Base-by-base conservation (phyloP, 1,140 invertebrate genomes). In the Cyclina sinensis region DNA sequence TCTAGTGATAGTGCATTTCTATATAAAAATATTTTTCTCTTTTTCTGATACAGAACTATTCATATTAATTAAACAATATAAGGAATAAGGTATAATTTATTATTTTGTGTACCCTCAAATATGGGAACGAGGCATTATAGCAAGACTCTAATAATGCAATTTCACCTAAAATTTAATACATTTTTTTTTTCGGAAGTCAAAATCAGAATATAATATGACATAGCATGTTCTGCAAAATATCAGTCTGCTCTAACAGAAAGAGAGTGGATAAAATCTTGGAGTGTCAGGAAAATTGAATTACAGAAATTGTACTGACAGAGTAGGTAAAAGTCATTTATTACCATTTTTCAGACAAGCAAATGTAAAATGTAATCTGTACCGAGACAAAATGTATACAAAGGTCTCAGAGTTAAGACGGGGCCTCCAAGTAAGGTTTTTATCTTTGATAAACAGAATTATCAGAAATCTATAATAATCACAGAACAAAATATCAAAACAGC, bases 301-400 rank as follows among this genome's bases (percentile, higher is more conserved):
- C 74, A 78, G 54, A 78, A 78, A 78, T 54, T 78, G 46, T 78
- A 51, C 35, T 78, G 74, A 78, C 74, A 78, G 48, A 57, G 16
- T 54, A 32, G 54, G 74, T 30, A 78, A 35, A 78, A 78, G 74
- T 78, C 74, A 78, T 78, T 78, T 78, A 78, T 78, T 51, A 78
- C 46, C 12, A 24, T 35, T 14, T 16, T 18, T 51, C 21, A 51
- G 74, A 78, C 46, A 37, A 18, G 30, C 27, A 54, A 54, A 48
- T 78, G 46, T 78, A 35, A 78, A 78, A 51, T 18, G 54, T 78
- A 78, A 78, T 78, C 46, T 78, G 46, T 32, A 51, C 16, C 48
- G 46, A 78, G 74, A 78, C 74, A 78, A n/a, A 11, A 21, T 74
- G 65, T 70, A 70, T 70, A n/a, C 12, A 70, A 37, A 70, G 65